Percentiles rank a stretch among this genome's conserved stretches.
Conservation (phyloP, 2,888 invertebrate genomes). For the Agonopterix arenella region DNA sequence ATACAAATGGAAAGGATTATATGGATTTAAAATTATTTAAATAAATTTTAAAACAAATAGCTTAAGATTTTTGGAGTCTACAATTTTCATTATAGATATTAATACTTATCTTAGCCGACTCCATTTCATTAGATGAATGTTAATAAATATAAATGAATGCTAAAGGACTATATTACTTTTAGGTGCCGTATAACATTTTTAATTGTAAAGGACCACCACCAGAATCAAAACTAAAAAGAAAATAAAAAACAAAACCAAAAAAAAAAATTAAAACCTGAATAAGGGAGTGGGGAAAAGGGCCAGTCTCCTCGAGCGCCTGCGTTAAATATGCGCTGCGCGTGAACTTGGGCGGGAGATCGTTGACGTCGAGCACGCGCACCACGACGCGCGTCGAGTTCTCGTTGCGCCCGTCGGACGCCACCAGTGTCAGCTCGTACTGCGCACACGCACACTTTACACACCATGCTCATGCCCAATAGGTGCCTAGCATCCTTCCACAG, state of each 20-base stretch:
- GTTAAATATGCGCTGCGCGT: constrained; percentile 83
- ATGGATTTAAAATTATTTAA: neutral
- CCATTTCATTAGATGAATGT: too few relatives aligned
- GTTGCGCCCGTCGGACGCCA: constrained; percentile 93
- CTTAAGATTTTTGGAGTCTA: neutral
- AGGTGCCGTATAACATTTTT: too few relatives aligned
- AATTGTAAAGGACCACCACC: neutral
- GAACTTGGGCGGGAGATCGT: constrained; percentile 92
- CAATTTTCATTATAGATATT: too few relatives aligned
- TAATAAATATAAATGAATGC: too few relatives aligned
- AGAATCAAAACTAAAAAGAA: constrained; percentile 6
- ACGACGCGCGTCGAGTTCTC: constrained; percentile 91
- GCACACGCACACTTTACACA: constrained; percentile 60
- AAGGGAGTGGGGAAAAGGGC: constrained; percentile 82
- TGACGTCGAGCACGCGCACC: constrained; percentile 89
- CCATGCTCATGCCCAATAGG: constrained; percentile 54
- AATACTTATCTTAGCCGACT: too few relatives aligned
- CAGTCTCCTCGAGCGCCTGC: constrained; percentile 86
- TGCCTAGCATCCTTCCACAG: neutral
- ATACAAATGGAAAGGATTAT: neutral
- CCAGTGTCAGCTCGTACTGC: constrained; percentile 92
- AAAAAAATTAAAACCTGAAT: constrained; percentile 81
- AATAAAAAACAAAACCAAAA: constrained; percentile 27
- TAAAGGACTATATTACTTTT: too few relatives aligned
- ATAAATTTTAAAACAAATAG: neutral